A percentile compares a stretch with the other conserved stretches of the same genome.
phyloP scores from a whole-genome alignment of 2,888 invertebrate species.

The Lucinisca nassula region DNA sequence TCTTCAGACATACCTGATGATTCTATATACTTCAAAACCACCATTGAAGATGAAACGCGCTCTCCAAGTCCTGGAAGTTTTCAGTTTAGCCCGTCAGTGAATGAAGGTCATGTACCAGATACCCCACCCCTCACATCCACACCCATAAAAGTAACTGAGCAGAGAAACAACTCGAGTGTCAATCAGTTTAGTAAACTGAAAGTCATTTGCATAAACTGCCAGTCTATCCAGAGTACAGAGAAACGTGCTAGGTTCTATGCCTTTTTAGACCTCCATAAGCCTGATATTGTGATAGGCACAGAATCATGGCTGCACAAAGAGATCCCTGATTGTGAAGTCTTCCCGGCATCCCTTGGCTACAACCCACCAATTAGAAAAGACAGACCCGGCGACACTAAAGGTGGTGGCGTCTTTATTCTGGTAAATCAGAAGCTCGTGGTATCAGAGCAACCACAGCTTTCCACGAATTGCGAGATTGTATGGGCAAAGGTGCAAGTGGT shows the following conservation, averaged over 20 bases:
- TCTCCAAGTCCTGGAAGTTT: background rate
- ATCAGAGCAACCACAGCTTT: background rate
- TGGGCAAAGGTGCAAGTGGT: background rate
- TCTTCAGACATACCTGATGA: background rate
- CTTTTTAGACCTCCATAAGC: background rate
- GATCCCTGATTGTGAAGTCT: background rate
- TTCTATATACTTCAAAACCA: background rate
- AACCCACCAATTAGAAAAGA: slow-evolving; percentile 1
- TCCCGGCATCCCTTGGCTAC: background rate
- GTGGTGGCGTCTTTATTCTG: background rate
- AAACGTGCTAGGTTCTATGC: background rate
- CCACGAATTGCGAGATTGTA: background rate
- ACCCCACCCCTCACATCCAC: background rate
- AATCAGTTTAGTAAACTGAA: background rate
- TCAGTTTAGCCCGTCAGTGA: background rate
- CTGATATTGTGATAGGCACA: slow-evolving; percentile 1
- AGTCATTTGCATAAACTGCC: background rate
- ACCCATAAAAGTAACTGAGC: background rate
- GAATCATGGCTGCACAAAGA: background rate
- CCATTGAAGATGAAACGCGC: background rate
- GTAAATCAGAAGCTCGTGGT: background rate
- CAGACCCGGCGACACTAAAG: background rate
- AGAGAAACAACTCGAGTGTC: background rate
- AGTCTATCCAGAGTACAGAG: background rate
- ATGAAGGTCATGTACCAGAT: background rate